phyloP scores from a whole-genome alignment of 2,113 vertebrate genomes.

The Pseudopipra pipra region DNA sequence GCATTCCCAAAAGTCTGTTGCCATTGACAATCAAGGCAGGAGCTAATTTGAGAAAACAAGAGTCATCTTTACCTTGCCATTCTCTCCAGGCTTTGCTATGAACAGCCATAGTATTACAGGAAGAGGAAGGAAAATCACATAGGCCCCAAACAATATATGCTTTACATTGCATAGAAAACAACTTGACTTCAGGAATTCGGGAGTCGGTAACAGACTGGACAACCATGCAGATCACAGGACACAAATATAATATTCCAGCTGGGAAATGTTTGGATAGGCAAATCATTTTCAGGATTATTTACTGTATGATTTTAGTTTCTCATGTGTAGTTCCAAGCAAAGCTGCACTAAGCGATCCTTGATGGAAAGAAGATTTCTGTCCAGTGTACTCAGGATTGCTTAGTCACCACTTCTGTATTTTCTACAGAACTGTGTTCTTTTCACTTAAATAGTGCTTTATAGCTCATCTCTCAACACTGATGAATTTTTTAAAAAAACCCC shows the following conservation, averaged over 20 bases:
- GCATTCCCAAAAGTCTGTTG: background rate
- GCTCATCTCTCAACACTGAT: background rate
- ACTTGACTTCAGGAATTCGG: background rate
- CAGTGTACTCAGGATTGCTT: background rate
- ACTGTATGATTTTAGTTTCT: background rate
- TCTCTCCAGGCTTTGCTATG: background rate
- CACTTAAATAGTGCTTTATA: background rate
- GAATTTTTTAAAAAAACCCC: background rate
- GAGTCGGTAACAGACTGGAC: background rate
- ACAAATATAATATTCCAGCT: background rate
- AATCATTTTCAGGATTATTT: background rate
- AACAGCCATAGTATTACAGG: background rate
- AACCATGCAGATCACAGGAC: background rate
- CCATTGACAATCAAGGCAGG: background rate
- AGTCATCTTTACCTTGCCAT: background rate
- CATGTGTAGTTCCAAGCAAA: background rate
- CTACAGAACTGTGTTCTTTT: background rate
- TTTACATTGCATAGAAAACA: background rate
- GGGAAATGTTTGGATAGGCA: background rate
- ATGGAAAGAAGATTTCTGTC: background rate
- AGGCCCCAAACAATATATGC: background rate
- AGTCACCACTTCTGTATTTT: background rate
- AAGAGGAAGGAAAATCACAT: background rate
- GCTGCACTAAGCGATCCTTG: background rate
- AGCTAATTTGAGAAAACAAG: background rate